Conservation (phyloP, 2,113 vertebrate genomes). For the Erpornis zantholeuca region DNA sequence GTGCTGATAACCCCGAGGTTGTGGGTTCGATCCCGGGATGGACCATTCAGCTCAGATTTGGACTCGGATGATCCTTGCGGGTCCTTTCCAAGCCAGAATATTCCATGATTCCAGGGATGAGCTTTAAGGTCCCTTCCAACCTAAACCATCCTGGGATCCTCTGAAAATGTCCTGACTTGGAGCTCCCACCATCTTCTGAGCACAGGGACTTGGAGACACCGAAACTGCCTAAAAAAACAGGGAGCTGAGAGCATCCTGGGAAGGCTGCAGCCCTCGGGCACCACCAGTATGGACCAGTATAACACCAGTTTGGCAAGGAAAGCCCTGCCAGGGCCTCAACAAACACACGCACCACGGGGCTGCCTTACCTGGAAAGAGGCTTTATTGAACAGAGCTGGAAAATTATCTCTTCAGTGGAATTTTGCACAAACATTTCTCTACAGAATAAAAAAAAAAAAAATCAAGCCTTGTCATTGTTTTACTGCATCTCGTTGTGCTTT, state of each 20-base stretch:
- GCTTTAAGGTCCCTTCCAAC: background rate
- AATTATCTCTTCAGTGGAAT: conserved; percentile 83
- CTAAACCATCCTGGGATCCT: background rate
- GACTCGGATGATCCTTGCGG: background rate
- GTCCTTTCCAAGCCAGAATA: background rate
- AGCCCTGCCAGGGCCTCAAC: conserved; percentile 3
- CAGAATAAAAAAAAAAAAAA: conserved; percentile 75
- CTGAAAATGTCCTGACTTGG: background rate
- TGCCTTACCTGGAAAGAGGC: conserved; percentile 86
- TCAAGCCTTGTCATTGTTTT: conserved; percentile 77
- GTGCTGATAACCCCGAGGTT: background rate
- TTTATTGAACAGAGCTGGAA: conserved; percentile 92
- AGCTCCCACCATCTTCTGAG: fast-evolving
- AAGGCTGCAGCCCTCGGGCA: background rate
- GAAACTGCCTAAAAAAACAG: background rate
- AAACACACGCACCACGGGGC: conserved; percentile 77
- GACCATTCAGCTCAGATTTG: background rate
- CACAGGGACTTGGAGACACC: background rate
- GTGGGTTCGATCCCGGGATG: fast-evolving
- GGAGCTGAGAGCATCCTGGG: background rate
- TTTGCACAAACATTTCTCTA: conserved; percentile 82
- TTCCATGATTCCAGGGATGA: background rate
- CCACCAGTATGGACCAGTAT: background rate
- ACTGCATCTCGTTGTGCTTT: conserved; percentile 87
- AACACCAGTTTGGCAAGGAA: background rate